A percentile compares a stretch with the other conserved stretches of the same genome.
These are phyloP conservation scores for Drosophila littoralis DNA, from an alignment of 1,140 invertebrate genomes.

Conservation along the genomic window DNA sequence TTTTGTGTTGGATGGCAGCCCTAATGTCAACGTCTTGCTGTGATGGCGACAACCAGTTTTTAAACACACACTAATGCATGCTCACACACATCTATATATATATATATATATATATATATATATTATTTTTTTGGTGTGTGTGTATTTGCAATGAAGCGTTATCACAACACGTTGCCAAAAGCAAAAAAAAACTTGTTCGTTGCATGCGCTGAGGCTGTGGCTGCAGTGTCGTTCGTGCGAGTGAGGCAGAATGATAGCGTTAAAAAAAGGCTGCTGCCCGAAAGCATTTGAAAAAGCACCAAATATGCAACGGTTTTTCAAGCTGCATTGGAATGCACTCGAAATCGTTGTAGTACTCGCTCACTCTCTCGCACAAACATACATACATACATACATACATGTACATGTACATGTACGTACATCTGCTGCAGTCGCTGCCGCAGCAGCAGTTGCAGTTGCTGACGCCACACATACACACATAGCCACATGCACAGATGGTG, in stretches of 20 bases:
- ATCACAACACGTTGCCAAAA: conserved; percentile 58
- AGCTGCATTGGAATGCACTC: conserved; percentile 59
- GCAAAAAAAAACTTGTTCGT: conserved; percentile 47
- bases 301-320: conserved; percentile 56
- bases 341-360: conserved; percentile 26
- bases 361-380: conserved; percentile 29
- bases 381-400: background rate
- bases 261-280: conserved; percentile 24
- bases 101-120: conserved; percentile 3
- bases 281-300: conserved; percentile 43
- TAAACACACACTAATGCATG: conserved; percentile 14
- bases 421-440: conserved; percentile 23
- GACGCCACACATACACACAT: background rate
- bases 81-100: background rate
- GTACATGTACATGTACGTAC: background rate
- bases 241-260: conserved; percentile 20
- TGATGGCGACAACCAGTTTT: conserved; percentile 50
- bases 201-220: conserved; percentile 21
- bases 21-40: conserved; percentile 54
- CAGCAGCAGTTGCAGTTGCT: conserved; percentile 2
- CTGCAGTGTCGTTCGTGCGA: conserved; percentile 1
- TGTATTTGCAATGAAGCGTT: conserved; percentile 39
- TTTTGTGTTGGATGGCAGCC: conserved; percentile 36
- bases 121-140: background rate
- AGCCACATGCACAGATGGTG: conserved; percentile 19